Evolutionary conservation across 92 coral and sea anemone genomes (phyloP).

Genomic region (Palythoa heliodiscus): DNA sequence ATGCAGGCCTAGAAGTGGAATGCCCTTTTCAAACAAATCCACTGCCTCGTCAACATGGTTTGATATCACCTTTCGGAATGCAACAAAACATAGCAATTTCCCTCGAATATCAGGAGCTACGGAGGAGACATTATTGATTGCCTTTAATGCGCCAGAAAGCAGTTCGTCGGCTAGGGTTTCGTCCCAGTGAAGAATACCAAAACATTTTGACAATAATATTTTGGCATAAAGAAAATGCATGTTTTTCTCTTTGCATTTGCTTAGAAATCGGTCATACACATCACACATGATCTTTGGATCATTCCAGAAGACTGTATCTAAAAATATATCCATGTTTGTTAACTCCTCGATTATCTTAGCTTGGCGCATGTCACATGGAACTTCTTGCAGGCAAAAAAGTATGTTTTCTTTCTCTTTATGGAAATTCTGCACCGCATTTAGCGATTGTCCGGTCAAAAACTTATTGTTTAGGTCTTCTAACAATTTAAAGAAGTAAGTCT

Average conservation of each 20-base stretch:
- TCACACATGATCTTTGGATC: neutral
- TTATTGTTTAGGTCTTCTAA: neutral
- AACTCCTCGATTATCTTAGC: neutral
- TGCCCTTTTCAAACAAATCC: neutral
- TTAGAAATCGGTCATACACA: constrained; percentile 13
- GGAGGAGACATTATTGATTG: neutral
- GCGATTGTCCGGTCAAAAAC: constrained; percentile 25
- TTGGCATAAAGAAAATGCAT: neutral
- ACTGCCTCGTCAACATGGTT: neutral
- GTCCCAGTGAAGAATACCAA: neutral
- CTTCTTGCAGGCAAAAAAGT: neutral
- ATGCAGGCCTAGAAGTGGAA: neutral
- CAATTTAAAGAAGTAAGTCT: neutral
- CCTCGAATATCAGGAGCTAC: neutral
- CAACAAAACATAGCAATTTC: neutral
- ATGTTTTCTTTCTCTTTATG: neutral
- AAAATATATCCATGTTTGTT: constrained; percentile 13
- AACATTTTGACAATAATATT: neutral
- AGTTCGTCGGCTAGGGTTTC: neutral
- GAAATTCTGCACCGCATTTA: neutral
- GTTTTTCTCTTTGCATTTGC: neutral
- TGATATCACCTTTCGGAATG: neutral
- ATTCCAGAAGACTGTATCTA: constrained; percentile 12
- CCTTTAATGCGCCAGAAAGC: neutral
- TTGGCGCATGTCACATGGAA: neutral